Base-by-base conservation (phyloP, 2,888 invertebrate genomes). In the Cryptus armator region DNA sequence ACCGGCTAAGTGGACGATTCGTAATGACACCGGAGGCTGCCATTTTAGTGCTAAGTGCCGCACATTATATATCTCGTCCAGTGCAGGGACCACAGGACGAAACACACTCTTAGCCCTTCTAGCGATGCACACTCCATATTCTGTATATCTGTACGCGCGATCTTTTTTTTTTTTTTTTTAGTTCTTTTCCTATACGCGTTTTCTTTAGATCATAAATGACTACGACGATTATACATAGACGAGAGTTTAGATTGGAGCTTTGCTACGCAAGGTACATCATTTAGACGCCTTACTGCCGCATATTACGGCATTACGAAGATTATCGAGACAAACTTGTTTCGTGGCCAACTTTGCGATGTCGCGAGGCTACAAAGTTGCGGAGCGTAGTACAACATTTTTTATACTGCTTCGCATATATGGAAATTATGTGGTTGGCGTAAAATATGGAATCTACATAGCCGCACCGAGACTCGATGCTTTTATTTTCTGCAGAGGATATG, bases 11-110 rank as follows among this genome's bases (percentile, higher is more conserved):
- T 90, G 91, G 90, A 89, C 91, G 89, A 90, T 90, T 89, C 90
- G 90, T 90, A 90, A 90, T 90, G 89, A 90, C 89, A 90, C 90
- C 90, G 89, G 89, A 89, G 90, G 89, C 89, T 89, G 87, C 89
- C 90, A 90, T 91, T 91, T 91, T 88, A 89, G 88, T 83, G 88
- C 87, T 88, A 90, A 91, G 90, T 90, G 90, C 88, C 87, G 86
- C 88, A 84, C 90, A 89, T 90, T 90, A 80, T 80, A 66, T 67
- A 83, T 80, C 79, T 71, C 83, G 79, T 71, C 64, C 83, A 71
- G 79, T 76, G 70, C 83, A 70, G 75, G 75, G 75, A 80, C 59
- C 80, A 37, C 80, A 84, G 84, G 84, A 84, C 80, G 44, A 71
- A 68, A 67, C 66, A 51, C 66, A 24, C 72, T 66, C 48, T 32